Evolutionary conservation across 2,113 vertebrate species (phyloP).

Genomic region (Merops nubicus): DNA sequence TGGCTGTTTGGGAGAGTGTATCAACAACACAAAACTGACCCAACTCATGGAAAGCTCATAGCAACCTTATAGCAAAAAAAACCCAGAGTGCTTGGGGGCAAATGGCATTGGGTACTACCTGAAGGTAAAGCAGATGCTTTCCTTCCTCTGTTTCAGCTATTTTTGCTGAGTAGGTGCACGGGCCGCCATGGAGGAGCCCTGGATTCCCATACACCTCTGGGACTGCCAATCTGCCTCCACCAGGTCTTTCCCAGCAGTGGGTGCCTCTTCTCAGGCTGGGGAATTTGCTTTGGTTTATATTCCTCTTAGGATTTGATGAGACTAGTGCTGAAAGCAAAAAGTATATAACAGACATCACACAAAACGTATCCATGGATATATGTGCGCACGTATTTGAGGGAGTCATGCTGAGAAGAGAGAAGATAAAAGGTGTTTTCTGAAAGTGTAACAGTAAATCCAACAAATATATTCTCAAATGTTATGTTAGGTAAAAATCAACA

Average conservation of each 20-base stretch:
- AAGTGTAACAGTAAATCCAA: background rate
- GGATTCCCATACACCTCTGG: background rate
- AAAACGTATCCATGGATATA: background rate
- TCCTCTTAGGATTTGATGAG: background rate
- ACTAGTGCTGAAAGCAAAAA: background rate
- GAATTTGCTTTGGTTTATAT: background rate
- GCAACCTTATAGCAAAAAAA: background rate
- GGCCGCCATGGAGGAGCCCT: accelerated
- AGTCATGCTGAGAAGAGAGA: background rate
- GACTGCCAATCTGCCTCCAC: background rate
- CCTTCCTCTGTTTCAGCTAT: background rate
- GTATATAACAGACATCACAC: no score
- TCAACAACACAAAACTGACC: background rate
- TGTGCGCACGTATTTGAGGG: background rate
- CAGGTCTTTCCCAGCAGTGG: background rate
- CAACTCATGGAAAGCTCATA: background rate
- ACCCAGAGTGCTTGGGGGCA: accelerated
- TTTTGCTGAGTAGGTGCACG: background rate
- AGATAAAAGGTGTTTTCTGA: background rate
- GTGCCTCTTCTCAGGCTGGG: background rate
- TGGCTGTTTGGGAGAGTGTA: background rate
- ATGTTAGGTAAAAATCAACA: background rate
- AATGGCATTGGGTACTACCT: background rate
- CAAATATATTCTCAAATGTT: background rate
- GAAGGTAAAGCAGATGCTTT: background rate